Evolutionary conservation across 2,888 invertebrate genomes (phyloP).

Genomic region (Pteria penguin): DNA sequence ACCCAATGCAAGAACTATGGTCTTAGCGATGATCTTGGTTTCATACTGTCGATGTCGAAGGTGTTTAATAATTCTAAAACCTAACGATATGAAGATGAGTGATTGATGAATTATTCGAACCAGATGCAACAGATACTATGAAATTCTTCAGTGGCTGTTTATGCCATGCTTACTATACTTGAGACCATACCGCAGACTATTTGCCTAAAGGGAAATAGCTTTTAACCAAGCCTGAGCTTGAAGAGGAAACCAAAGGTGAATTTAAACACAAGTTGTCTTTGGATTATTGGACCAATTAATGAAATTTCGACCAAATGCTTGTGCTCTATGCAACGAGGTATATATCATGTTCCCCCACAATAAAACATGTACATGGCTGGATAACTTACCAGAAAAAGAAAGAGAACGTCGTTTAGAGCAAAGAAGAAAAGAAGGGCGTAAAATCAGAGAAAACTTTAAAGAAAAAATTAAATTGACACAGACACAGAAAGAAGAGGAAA

Average conservation of each 20-base stretch:
- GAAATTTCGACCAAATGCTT: no score
- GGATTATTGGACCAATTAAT: constrained; percentile 1
- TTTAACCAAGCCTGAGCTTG: not conserved
- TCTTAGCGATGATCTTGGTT: no score
- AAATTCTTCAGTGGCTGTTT: constrained; percentile 24
- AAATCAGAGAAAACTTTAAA: not conserved
- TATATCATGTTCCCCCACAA: constrained; percentile 9
- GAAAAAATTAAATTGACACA: not conserved
- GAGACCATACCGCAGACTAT: constrained; percentile 45
- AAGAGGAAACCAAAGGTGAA: not conserved
- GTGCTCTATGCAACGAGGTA: no score
- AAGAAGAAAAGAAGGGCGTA: not conserved
- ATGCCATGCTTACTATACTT: constrained; percentile 19
- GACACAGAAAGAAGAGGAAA: not conserved
- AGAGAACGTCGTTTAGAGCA: not conserved
- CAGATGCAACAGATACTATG: constrained; percentile 12
- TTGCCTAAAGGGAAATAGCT: constrained; percentile 38
- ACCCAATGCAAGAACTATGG: no score
- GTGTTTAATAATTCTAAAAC: no score
- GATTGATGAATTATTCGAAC: no score
- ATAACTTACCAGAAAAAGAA: not conserved
- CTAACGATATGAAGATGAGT: not conserved
- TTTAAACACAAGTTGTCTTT: constrained; percentile 14
- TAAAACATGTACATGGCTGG: not conserved
- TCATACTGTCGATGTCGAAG: no score